Evolutionary conservation across 1,140 invertebrate genomes (phyloP).

Genomic region (Scaptomyza hsui): DNA sequence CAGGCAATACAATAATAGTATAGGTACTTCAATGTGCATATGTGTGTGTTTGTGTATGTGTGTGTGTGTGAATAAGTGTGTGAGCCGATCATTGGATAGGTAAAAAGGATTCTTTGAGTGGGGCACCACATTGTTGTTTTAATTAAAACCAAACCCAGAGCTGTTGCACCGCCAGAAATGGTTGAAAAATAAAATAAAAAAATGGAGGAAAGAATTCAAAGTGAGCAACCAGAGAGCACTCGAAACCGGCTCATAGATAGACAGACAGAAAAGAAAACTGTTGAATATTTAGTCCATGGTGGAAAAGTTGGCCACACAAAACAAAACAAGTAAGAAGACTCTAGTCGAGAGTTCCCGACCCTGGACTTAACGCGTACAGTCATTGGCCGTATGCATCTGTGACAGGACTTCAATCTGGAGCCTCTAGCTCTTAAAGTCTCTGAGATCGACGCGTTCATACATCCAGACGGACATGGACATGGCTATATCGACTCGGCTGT

Average conservation of each 20-base stretch:
- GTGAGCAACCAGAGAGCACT: slow-evolving; percentile 45
- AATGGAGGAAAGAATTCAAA: slow-evolving; percentile 37
- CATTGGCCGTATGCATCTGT: too few species aligned
- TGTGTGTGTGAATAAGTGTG: slow-evolving; percentile 9
- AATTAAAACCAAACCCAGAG: slow-evolving; percentile 76
- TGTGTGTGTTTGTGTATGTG: not conserved
- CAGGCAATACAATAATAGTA: slow-evolving; percentile 67
- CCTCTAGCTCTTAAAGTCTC: too few species aligned
- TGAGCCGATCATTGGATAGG: slow-evolving; percentile 35
- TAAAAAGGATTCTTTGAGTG: slow-evolving; percentile 46
- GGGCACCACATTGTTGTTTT: slow-evolving; percentile 74
- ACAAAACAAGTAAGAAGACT: too few species aligned
- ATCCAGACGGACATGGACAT: too few species aligned
- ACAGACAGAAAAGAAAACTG: slow-evolving; percentile 50
- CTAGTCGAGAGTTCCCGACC: too few species aligned
- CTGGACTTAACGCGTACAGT: too few species aligned
- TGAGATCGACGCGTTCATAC: too few species aligned
- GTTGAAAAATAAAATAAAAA: not conserved
- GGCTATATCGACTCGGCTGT: too few species aligned
- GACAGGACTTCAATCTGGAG: too few species aligned
- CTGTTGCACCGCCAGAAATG: slow-evolving; percentile 42
- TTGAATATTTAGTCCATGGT: slow-evolving; percentile 73
- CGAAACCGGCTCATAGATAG: slow-evolving; percentile 28
- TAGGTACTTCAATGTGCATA: slow-evolving; percentile 12
- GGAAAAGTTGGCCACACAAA: slow-evolving; percentile 7